phyloP scores from a whole-genome alignment of 2,888 invertebrate species.

The Drosophila mercatorum region DNA sequence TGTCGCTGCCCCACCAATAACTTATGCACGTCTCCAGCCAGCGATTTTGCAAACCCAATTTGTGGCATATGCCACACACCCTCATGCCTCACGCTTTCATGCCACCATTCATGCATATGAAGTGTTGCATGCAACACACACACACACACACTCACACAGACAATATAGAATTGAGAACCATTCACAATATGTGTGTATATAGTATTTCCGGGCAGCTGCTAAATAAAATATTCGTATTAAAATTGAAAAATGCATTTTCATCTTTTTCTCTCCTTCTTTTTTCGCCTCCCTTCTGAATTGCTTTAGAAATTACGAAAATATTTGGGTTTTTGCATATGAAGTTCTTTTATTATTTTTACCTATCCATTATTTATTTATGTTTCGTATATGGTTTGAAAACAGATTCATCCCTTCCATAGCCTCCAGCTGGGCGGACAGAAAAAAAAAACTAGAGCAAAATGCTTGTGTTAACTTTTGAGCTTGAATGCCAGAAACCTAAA shows the following conservation, averaged over 20 bases:
- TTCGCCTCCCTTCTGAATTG: conserved; percentile 7
- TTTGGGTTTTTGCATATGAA: conserved; percentile 45
- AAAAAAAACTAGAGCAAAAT: conserved; percentile 7
- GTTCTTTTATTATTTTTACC: conserved; percentile 23
- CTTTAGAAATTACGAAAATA: conserved; percentile 52
- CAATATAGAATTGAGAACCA: conserved; percentile 26
- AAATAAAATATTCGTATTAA: conserved; percentile 68
- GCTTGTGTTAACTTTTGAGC: conserved; percentile 61
- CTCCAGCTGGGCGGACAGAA: conserved; percentile 20
- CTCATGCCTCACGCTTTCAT: conserved; percentile 44
- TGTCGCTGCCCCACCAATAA: conserved; percentile 43
- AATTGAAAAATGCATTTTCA: conserved; percentile 62
- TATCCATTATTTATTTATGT: conserved; percentile 26
- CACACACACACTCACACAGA: neutral
- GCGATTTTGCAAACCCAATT: conserved; percentile 64
- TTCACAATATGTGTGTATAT: conserved; percentile 44
- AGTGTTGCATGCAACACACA: conserved; percentile 36
- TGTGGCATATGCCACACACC: conserved; percentile 36
- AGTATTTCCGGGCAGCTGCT: conserved; percentile 40
- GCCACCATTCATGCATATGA: conserved; percentile 55
- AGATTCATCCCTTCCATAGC: conserved; percentile 29
- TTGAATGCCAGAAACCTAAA: conserved; percentile 52
- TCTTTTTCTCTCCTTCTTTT: neutral
- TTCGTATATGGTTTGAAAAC: conserved; percentile 29
- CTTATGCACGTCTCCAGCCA: conserved; percentile 51